Conservation (phyloP, 2,888 invertebrate genomes). For the Beris chalybata region DNA sequence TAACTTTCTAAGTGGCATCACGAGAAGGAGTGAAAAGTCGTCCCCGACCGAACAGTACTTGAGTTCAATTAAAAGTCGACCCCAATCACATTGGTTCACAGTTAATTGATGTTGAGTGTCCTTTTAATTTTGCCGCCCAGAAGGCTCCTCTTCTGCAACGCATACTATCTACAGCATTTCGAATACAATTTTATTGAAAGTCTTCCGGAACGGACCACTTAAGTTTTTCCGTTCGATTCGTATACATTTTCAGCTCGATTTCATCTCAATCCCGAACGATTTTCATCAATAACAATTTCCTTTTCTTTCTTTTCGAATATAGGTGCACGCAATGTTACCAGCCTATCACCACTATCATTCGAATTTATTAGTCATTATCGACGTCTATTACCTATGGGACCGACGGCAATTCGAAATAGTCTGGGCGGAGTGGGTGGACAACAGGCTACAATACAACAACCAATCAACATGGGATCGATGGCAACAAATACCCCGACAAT, state of each 20-base stretch:
- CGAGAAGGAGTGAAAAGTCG: no score
- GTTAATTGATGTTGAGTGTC: background rate
- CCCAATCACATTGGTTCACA: conserved; percentile 29
- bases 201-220: background rate
- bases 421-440: conserved; percentile 13
- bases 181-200: no score
- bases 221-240: background rate
- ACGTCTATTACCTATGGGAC: conserved; percentile 37
- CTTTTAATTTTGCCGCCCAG: background rate
- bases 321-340: conserved; percentile 36
- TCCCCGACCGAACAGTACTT: conserved; percentile 15
- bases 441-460: conserved; percentile 12
- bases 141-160: background rate
- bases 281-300: background rate
- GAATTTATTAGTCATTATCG: conserved; percentile 40
- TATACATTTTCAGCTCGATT: background rate
- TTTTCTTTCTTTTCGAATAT: conserved; percentile 8
- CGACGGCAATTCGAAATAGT: conserved; percentile 35
- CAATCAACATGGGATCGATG: conserved; percentile 8
- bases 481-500: conserved; percentile 17
- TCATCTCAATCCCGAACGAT: background rate
- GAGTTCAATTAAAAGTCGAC: conserved; percentile 36
- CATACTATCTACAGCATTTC: background rate
- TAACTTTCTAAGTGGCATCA: no score
- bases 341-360: conserved; percentile 36